These are phyloP conservation scores for Epistrophella euchroma DNA, from an alignment of 2,888 invertebrate species.

Conservation along the genomic window DNA sequence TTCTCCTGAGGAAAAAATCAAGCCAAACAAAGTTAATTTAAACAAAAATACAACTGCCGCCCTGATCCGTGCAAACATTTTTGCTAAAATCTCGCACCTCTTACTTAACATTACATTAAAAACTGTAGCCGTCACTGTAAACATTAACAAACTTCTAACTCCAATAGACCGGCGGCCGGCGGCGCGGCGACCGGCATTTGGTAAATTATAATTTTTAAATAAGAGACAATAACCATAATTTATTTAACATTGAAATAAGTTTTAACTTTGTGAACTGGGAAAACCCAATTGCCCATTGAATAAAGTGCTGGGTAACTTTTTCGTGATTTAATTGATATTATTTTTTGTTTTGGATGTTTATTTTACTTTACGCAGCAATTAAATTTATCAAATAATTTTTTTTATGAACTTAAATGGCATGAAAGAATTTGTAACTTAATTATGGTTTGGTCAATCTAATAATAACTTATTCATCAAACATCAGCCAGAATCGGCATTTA, in stretches of 20 bases:
- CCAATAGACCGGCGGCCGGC: background rate
- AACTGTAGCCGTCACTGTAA: background rate
- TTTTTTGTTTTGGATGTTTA: background rate
- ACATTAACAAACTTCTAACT: constrained; percentile 12
- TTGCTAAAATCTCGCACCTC: background rate
- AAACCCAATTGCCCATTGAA: constrained; percentile 32
- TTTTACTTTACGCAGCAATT: constrained; percentile 1
- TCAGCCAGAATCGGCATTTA: no score
- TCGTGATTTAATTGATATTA: constrained; percentile 9
- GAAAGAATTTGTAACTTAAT: background rate
- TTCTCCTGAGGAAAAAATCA: background rate
- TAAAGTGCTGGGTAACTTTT: background rate
- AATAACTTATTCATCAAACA: background rate
- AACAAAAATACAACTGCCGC: background rate
- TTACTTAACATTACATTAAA: background rate
- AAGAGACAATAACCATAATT: constrained; percentile 43
- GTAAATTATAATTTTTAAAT: constrained; percentile 32
- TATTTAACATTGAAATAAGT: constrained; percentile 60
- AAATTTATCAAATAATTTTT: background rate
- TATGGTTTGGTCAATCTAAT: background rate
- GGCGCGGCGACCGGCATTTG: background rate
- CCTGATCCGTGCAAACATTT: background rate
- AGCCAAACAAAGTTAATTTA: background rate
- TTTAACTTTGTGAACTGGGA: constrained; percentile 38
- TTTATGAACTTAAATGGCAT: background rate